Evolutionary conservation across 2,888 invertebrate genomes (phyloP).

Genomic region (Nomada goodeniana): DNA sequence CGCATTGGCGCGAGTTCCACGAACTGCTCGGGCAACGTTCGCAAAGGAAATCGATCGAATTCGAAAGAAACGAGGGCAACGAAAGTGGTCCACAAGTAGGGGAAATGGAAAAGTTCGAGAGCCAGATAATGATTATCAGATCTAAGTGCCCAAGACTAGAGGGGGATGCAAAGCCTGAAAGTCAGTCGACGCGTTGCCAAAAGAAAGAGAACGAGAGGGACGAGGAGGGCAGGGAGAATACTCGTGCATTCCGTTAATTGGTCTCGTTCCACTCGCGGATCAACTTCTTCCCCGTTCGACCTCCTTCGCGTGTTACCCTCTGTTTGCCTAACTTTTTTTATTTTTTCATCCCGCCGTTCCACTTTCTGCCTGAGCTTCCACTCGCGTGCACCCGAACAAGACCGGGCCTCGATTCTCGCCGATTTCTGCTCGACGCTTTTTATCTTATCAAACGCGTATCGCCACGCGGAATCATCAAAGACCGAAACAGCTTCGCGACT

Average conservation of each 20-base stretch:
- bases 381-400: background rate
- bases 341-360: background rate
- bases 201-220: background rate
- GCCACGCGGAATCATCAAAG: background rate
- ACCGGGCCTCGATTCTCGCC: background rate
- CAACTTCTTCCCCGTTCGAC: conserved; percentile 43
- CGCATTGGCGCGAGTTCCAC: background rate
- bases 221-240: background rate
- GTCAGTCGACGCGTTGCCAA: background rate
- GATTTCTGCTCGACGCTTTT: no score
- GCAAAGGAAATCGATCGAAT: conserved; percentile 1
- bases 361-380: no score
- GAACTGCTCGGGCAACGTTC: conserved; percentile 4
- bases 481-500: background rate
- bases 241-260: conserved; percentile 60
- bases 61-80: conserved; percentile 9
- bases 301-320: background rate
- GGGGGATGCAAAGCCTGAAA: conserved; percentile 11
- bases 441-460: background rate
- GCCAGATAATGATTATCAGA: conserved; percentile 61
- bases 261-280: conserved; percentile 50
- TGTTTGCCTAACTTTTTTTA: background rate
- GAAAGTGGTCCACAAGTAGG: conserved; percentile 14
- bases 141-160: conserved; percentile 45
- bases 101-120: conserved; percentile 37